phyloP scores from a whole-genome alignment of 2,113 vertebrate genomes.

The Xenopus tropicalis region DNA sequence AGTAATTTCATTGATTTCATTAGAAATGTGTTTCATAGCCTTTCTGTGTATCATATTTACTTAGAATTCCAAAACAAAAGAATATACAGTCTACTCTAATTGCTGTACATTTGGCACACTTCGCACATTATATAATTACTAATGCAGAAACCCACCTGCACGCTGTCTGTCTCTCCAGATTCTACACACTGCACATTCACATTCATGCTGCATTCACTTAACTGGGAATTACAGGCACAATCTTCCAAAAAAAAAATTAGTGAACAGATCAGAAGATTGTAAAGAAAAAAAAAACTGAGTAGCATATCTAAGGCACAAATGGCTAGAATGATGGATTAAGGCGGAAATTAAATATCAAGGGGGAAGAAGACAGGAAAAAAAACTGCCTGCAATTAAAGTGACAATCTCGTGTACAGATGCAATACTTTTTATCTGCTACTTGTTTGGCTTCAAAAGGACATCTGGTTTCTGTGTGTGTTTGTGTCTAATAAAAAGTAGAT shows the following conservation, averaged over 20 bases:
- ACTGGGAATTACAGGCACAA: conserved; percentile 29
- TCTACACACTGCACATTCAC: conserved; percentile 22
- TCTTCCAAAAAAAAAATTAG: conserved; percentile 25
- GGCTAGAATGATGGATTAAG: conserved; percentile 36
- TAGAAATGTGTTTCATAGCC: conserved; percentile 26
- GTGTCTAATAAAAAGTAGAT: background rate
- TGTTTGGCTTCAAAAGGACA: background rate
- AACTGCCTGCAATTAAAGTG: conserved; percentile 8
- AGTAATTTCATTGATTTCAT: conserved; percentile 28
- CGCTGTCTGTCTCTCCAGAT: conserved; percentile 23
- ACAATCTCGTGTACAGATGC: conserved; percentile 22
- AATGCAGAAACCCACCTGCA: conserved; percentile 35
- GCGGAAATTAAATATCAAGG: conserved; percentile 39
- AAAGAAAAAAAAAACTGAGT: conserved; percentile 13
- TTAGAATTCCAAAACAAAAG: conserved; percentile 30
- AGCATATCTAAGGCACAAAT: conserved; percentile 31
- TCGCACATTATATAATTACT: conserved; percentile 32
- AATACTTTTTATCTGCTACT: conserved; percentile 8
- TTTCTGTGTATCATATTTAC: conserved; percentile 21
- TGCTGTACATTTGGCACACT: conserved; percentile 5
- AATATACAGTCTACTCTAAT: conserved; percentile 36
- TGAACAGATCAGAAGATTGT: conserved; percentile 31
- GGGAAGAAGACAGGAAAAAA: background rate
- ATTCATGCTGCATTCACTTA: conserved; percentile 20
- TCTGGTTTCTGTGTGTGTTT: background rate